A percentile compares a stretch with the other conserved stretches of the same genome.
phyloP scores from a whole-genome alignment of 2,797 vertebrate species.

The Scolopax rusticola region DNA sequence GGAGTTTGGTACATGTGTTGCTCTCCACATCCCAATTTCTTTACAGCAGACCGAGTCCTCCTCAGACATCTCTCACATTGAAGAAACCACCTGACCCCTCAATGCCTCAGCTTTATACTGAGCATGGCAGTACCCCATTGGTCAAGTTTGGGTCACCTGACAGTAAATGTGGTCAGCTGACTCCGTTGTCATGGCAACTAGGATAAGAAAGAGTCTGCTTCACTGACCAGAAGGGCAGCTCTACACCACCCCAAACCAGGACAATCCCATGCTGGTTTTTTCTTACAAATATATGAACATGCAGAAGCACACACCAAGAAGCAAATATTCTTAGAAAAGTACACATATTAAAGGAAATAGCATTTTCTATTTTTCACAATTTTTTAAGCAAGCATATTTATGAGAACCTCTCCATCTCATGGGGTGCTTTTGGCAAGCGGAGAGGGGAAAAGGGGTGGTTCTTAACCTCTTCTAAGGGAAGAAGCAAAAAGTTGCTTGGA shows the following conservation, averaged over 20 bases:
- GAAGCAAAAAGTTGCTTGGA: background rate
- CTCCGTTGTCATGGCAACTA: too few relatives aligned
- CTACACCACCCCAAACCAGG: too few relatives aligned
- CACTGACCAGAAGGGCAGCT: too few relatives aligned
- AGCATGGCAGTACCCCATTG: too few relatives aligned
- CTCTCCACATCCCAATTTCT: background rate
- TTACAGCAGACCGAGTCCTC: background rate
- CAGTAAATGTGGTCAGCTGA: too few relatives aligned
- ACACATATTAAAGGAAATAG: background rate
- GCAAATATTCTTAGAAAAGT: background rate
- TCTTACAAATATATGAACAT: background rate
- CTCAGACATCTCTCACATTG: too few relatives aligned
- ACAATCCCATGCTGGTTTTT: background rate
- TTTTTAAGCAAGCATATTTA: background rate
- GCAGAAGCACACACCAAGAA: background rate
- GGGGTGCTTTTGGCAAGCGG: fast-evolving
- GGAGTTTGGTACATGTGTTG: fast-evolving
- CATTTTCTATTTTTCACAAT: background rate
- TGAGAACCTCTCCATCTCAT: background rate
- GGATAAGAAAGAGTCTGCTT: too few relatives aligned
- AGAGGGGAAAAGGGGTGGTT: background rate
- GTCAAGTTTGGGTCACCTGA: too few relatives aligned
- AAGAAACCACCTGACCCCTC: too few relatives aligned
- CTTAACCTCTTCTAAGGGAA: background rate
- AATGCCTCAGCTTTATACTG: too few relatives aligned